Evolutionary conservation across 2,888 invertebrate genomes (phyloP).

Genomic region (Galerucella calmariensis): DNA sequence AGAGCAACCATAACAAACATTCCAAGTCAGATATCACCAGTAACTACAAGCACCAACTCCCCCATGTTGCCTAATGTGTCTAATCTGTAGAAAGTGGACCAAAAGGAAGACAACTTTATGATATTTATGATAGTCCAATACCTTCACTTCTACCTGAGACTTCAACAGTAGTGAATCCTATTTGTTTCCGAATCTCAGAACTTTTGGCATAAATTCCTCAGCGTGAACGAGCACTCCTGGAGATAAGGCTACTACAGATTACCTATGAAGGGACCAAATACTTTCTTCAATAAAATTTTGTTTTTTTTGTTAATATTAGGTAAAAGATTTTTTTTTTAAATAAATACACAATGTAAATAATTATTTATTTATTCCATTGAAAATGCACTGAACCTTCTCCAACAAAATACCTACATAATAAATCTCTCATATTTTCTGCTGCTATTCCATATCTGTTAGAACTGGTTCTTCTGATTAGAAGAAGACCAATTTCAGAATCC

Average conservation of each 20-base stretch:
- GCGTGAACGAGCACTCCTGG: conserved; percentile 2
- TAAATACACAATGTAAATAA: background rate
- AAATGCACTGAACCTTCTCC: conserved; percentile 20
- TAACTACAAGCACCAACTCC: background rate
- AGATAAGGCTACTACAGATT: conserved; percentile 14
- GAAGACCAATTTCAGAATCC: background rate
- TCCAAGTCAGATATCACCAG: background rate
- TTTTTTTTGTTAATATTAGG: too few relatives aligned
- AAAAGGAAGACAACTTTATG: conserved; percentile 14
- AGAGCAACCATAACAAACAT: conserved; percentile 10
- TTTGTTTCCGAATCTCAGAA: conserved; percentile 22
- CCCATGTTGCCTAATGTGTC: background rate
- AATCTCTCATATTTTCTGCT: conserved; percentile 20
- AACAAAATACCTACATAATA: conserved; percentile 16
- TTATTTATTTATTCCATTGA: conserved; percentile 23
- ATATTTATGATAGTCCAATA: conserved; percentile 19
- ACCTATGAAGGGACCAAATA: conserved; percentile 21
- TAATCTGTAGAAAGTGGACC: too few relatives aligned
- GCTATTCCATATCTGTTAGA: conserved; percentile 21
- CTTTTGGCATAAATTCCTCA: conserved; percentile 14
- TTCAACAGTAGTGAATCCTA: conserved; percentile 14
- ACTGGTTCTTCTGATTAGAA: conserved; percentile 7
- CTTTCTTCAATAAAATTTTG: conserved; percentile 10
- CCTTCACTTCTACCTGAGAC: background rate
- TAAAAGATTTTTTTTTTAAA: too few relatives aligned